Percentiles rank a stretch among this genome's conserved stretches.
phyloP scores from a whole-genome alignment of 2,797 vertebrate genomes.

The Sebastolobus alascanus region DNA sequence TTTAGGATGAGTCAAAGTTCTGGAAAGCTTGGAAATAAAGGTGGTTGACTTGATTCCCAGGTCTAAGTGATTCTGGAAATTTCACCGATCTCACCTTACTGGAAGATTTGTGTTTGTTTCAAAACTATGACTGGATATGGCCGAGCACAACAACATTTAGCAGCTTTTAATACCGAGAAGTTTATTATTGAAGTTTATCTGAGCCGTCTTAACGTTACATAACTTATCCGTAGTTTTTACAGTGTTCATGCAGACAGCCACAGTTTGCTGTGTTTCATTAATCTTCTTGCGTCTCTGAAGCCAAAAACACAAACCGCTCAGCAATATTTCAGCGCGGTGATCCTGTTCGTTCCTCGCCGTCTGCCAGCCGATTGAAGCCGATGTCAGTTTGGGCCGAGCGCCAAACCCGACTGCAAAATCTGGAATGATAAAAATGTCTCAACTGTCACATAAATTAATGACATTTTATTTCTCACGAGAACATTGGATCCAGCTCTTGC shows the following conservation, averaged over 20 bases:
- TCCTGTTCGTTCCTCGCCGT: not conserved
- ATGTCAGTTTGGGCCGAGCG: not conserved
- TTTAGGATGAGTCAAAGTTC: not conserved
- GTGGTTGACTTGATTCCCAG: not conserved
- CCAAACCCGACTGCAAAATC: conserved; percentile 18
- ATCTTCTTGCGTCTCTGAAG: not conserved
- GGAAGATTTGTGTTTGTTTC: not conserved
- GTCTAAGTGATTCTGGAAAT: not conserved
- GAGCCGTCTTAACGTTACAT: not conserved
- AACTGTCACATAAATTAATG: conserved; percentile 26
- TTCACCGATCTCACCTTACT: not conserved
- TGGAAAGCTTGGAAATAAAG: not conserved
- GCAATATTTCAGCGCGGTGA: conserved; percentile 8
- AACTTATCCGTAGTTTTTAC: not conserved
- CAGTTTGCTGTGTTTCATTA: conserved; percentile 5
- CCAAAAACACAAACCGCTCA: conserved; percentile 25
- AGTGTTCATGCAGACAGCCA: not conserved
- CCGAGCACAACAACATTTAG: not conserved
- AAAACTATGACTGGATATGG: not conserved
- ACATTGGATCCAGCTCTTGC: conserved; percentile 14
- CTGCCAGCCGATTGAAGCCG: conserved; percentile 15
- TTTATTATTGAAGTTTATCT: not conserved
- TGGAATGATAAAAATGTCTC: conserved; percentile 37
- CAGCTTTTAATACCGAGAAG: not conserved
- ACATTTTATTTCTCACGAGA: conserved; percentile 16